Evolutionary conservation across 2,797 vertebrate species (phyloP), one percentile per base, ranked within the genome.

Genomic region (Coreius guichenoti): DNA sequence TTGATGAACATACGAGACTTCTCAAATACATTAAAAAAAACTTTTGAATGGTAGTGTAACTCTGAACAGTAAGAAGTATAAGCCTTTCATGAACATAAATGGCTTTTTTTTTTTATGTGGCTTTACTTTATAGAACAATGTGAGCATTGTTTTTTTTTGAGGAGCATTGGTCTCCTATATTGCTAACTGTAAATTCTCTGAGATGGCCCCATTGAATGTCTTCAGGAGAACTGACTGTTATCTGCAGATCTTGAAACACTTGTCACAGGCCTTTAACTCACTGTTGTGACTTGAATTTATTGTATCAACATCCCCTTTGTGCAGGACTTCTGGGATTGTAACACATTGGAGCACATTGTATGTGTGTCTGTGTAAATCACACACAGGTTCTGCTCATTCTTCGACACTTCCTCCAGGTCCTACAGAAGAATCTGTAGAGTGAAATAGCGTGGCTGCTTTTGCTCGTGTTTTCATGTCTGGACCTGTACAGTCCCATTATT

Each of bases 381-480:
- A 31, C 11, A 68, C 29, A 33, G 39, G 51, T 74, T 61, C 43
- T 74, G 45, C 47, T 51, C 19, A 51, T 70, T 26, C 33, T 72
- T 56, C 5, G 4, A 36, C 54, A 78, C 75, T 78, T 78, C 75
- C 75, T 75, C 49, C 31, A 75, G 23, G 69, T 45, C 16, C 39
- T 45, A 8, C 39, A 26, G 39, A 72, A n/a, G 23, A 74, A 51
- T 74, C 77, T 21, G 23, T 79, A 21, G 14, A 29, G 39, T 78
- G n/a, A 79, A 54, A 69, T 17, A 23, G 65, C 47, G 3, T 21
- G 3, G 23, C 31, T 51, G 47, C 73, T 77, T 76, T 83, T 83
- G 39, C 54, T 67, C 26, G 47, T 54, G 82, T n/a, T 47, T 54
- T 77, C 82, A 43, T 68, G 31, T 83, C 58, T 56, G 82, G 6